Evolutionary conservation across 2,113 vertebrate species (phyloP).

Genomic region (Collichthys lucidus): DNA sequence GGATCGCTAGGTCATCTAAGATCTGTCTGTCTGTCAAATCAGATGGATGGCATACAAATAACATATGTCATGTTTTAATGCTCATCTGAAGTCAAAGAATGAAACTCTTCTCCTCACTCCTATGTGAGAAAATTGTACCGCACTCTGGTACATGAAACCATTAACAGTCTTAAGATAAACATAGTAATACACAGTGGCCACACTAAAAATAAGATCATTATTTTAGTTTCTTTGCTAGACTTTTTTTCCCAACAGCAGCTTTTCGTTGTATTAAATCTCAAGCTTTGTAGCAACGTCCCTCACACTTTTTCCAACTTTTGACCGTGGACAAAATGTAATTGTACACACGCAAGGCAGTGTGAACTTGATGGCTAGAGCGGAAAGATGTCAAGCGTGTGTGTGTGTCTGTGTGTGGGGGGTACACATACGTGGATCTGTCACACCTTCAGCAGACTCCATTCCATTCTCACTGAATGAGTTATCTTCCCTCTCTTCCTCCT

Average conservation of each 20-base stretch:
- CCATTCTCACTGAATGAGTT: slow-evolving; percentile 46
- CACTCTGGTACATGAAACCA: not conserved
- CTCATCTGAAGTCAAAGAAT: not conserved
- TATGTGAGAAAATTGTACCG: not conserved
- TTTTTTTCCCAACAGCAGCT: not conserved
- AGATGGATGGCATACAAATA: not conserved
- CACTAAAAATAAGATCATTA: not conserved
- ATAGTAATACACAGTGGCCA: not conserved
- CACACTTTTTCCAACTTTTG: not conserved
- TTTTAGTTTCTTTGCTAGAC: not conserved
- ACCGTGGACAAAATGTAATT: not conserved
- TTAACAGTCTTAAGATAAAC: not conserved
- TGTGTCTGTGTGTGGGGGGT: slow-evolving; percentile 24
- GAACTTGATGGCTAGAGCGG: not conserved
- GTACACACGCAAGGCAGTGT: not conserved
- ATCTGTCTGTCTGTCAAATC: not conserved
- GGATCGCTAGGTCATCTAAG: not conserved
- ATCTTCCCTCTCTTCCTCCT: slow-evolving; percentile 59
- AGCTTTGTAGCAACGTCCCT: not conserved
- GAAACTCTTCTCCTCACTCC: not conserved
- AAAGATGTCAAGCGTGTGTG: slow-evolving; percentile 1
- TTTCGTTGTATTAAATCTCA: not conserved
- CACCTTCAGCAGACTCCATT: slow-evolving; percentile 51
- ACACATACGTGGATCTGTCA: slow-evolving; percentile 45
- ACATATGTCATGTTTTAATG: not conserved